A percentile compares a stretch with the other conserved stretches of the same genome.
These are phyloP conservation scores for Parazoanthus darwini DNA, from an alignment of 92 coral and sea anemone species.

Conservation along the genomic window DNA sequence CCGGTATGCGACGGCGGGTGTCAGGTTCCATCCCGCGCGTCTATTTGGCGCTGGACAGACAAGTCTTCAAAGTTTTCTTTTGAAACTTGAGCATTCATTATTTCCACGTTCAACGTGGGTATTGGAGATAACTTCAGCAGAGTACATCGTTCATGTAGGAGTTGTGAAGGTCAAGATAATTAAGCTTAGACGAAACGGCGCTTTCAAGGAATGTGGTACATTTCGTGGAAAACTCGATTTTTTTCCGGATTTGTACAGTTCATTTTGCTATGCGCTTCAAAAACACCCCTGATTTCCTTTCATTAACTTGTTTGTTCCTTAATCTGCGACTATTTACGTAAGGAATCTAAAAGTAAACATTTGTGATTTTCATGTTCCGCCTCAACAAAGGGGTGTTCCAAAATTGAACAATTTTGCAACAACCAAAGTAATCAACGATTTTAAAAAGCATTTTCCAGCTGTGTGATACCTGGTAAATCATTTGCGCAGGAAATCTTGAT, in stretches of 20 bases:
- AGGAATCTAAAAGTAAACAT: constrained; percentile 29
- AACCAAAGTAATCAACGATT: background rate
- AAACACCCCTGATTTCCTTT: constrained; percentile 22
- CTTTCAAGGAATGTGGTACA: background rate
- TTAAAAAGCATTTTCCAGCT: background rate
- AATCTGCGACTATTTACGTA: constrained; percentile 21
- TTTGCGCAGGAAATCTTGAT: background rate
- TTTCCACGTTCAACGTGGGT: constrained; percentile 38
- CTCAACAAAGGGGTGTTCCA: background rate
- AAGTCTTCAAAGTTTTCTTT: constrained; percentile 16
- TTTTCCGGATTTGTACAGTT: background rate
- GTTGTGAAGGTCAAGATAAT: constrained; percentile 35
- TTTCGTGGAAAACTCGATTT: constrained; percentile 1
- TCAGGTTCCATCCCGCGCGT: constrained; percentile 44
- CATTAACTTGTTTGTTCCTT: constrained; percentile 31
- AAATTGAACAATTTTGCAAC: background rate
- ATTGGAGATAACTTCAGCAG: constrained; percentile 9
- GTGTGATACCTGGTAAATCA: constrained; percentile 6
- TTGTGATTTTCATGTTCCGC: constrained; percentile 12
- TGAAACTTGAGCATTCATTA: constrained; percentile 38
- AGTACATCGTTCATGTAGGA: background rate
- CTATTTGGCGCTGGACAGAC: constrained; percentile 36
- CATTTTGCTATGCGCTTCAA: constrained; percentile 3
- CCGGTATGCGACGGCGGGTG: constrained; percentile 37
- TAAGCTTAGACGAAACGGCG: constrained; percentile 17